Evolutionary conservation across 2,888 invertebrate species (phyloP), one percentile per base, ranked within the genome.

Genomic region (Gisinianus flammeolus): DNA sequence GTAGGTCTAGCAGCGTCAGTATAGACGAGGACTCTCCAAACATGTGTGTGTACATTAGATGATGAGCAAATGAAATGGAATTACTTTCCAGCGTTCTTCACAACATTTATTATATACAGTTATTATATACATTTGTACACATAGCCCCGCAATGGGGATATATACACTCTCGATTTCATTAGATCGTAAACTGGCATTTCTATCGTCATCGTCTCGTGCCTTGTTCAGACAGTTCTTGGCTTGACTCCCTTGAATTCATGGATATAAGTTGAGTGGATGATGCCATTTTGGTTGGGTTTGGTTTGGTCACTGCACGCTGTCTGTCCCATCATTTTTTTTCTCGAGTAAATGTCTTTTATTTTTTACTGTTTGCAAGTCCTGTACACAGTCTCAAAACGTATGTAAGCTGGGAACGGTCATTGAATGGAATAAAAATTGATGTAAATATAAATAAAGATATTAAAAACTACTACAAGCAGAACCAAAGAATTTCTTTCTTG

Each of bases 21-120:
- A 35, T 35, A 8, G 35, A 35, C 6, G 56, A 10, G n/a, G 56
- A 10, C 66, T n/a, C n/a, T n/a, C n/a, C n/a, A n/a, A 10, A 66
- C 31, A 12, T 33, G 16, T 35, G 16, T 68, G 68, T 35, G 68
- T 35, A 35, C 68, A 33, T 68, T 35, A 68, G 68, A 68, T 68
- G 35, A 68, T 68, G 68, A 68, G 35, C 22, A 68, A 35, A 62
- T 62, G 62, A 62, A 68, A 68, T 68, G 68, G 31, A 35, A 68
- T 68, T 68, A 35, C 35, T 68, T 68, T 35, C 35, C 31, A 35
- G 68, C 16, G 22, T 26, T 62, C n/a, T 8, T 12, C 62, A n/a
- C 19, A 56, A 12, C 4, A 4, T 56, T 4, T 12, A n/a, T 22
- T 22, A n/a, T n/a, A 6, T 56, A n/a, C 56, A 56, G 4, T 56